Evolutionary conservation across 2,113 vertebrate species (phyloP), one percentile per base, ranked within the genome.

Genomic region (Promerops cafer): DNA sequence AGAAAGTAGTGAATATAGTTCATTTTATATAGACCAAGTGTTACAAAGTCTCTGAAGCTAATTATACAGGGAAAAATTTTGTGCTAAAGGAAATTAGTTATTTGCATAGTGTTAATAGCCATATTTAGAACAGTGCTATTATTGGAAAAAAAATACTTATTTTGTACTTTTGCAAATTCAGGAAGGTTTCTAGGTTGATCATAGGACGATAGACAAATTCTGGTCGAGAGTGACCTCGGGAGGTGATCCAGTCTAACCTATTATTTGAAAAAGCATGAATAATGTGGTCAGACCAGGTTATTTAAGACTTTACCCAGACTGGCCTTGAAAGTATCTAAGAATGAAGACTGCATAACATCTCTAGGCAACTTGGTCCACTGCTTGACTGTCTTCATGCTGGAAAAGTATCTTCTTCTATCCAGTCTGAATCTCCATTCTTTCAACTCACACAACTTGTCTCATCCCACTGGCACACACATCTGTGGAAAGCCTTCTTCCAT

Each of bases 81-180:
- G 16, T 92, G 54, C n/a, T 50, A 81, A 83, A 94, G 68, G 59
- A 81, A 94, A 89, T 83, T 57, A 66, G 45, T 40, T 89, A 65
- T 83, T 80, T 94, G 59, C 71, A 61, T 57, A 57, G 40, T 37
- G 13, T 50, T 70, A 94, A 93, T 61, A 91, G 22, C 17, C n/a
- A 17, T 77, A 81, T 84, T 95, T 87, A 87, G 39, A 81, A 65
- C n/a, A 69, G 21, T 63, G 26, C 1, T 92, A 49, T 33, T 17
- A 77, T 23, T 74, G 18, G 54, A 57, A 83, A 77, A 88, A 13
- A 66, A 40, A 45, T 24, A 20, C 7, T 57, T 57, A 16, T 74
- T 76, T 76, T 61, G 4, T 9, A 89, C 8, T 53, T 61, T 11
- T n/a, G 13, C 26, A 74, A 64, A 72, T 80, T 90, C 63, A 37